Percentiles rank a stretch among this genome's conserved stretches.
phyloP scores from a whole-genome alignment of 2,113 vertebrate genomes.

The Crotalus horridus region DNA sequence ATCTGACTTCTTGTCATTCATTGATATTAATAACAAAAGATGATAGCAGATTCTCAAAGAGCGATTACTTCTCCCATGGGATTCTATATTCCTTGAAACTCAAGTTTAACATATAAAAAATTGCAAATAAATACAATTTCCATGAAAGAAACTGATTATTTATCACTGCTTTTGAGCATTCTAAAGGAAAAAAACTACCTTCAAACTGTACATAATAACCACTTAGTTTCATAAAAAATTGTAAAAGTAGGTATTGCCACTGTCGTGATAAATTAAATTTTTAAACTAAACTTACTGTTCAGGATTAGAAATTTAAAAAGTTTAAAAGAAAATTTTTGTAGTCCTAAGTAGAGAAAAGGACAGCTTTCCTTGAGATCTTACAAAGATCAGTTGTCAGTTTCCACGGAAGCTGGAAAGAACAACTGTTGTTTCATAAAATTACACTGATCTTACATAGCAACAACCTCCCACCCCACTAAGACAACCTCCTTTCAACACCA shows the following conservation, averaged over 20 bases:
- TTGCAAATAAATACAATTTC: not conserved
- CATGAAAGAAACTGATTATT: not conserved
- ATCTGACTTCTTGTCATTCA: not conserved
- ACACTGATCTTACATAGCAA: conserved; percentile 30
- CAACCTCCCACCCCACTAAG: conserved; percentile 12
- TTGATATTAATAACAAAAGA: conserved; percentile 15
- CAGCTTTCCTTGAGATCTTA: not conserved
- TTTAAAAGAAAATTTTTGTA: not conserved
- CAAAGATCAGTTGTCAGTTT: conserved; percentile 25
- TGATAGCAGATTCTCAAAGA: not conserved
- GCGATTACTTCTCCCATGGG: not conserved
- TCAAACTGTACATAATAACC: not conserved
- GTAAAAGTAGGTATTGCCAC: not conserved
- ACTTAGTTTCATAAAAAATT: not conserved
- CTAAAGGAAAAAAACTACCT: not conserved
- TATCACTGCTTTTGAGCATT: not conserved
- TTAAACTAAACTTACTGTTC: not conserved
- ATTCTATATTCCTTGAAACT: not conserved
- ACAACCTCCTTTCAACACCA: conserved; percentile 37
- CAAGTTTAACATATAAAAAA: not conserved
- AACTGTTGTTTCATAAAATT: conserved; percentile 33
- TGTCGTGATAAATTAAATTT: not conserved
- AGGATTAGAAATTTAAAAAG: not conserved
- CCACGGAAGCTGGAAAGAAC: not conserved
- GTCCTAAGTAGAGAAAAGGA: not conserved